These are phyloP conservation scores for Pterocles gutturalis DNA, from an alignment of 2,113 vertebrate species.

Conservation along the genomic window DNA sequence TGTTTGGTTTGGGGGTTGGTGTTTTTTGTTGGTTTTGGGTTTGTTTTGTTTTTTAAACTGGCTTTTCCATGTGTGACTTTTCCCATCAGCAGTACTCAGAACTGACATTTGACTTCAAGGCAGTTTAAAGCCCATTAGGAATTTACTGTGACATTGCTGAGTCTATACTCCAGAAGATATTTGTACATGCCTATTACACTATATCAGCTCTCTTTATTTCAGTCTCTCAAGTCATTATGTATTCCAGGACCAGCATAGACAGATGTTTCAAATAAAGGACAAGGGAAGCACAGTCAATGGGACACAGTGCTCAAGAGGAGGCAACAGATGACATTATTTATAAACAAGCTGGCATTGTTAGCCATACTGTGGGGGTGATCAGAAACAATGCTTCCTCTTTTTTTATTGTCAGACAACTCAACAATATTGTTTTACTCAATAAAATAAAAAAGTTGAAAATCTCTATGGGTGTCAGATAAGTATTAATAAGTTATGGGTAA, in stretches of 20 bases:
- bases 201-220: not conserved
- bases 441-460: not conserved
- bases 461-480: not conserved
- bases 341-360: constrained; percentile 6
- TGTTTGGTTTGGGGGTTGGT: too few relatives aligned
- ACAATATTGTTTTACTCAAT: not conserved
- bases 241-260: not conserved
- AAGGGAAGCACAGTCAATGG: not conserved
- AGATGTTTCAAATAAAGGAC: constrained; percentile 34
- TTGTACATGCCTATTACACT: not conserved
- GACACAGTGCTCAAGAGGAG: constrained; percentile 9
- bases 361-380: not conserved
- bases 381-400: not conserved
- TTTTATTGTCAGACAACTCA: not conserved
- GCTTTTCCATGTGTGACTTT: not conserved
- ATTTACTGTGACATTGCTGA: not conserved
- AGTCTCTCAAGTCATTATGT: constrained; percentile 11
- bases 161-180: not conserved
- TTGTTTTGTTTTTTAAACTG: not conserved
- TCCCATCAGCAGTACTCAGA: not conserved
- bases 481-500: constrained; percentile 37
- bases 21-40: too few relatives aligned
- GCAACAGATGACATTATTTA: constrained; percentile 34
- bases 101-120: constrained; percentile 12
- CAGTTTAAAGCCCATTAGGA: constrained; percentile 24